A percentile compares a stretch with the other conserved stretches of the same genome.
These are phyloP conservation scores for Heteropelma amictum DNA, from an alignment of 2,888 invertebrate species.

Conservation along the genomic window DNA sequence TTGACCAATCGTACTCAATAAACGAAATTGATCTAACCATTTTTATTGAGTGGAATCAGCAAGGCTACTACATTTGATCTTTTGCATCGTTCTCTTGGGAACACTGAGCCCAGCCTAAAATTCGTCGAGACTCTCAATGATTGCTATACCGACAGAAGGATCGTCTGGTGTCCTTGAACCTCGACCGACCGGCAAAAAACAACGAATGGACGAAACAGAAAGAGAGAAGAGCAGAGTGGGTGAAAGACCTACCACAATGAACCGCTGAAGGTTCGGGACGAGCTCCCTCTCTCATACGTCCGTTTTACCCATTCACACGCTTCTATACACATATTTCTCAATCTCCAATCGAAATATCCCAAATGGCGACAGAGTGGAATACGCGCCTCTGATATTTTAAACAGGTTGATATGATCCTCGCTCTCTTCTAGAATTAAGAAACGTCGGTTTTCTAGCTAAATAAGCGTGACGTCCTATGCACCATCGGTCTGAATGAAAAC, in stretches of 20 bases:
- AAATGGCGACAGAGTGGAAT: not conserved
- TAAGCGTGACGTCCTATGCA: constrained; percentile 7
- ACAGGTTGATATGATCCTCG: constrained; percentile 12
- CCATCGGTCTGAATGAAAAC: not conserved
- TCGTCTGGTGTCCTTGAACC: constrained; percentile 50
- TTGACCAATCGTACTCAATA: constrained; percentile 5
- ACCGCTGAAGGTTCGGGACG: constrained; percentile 29
- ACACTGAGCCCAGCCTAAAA: not conserved
- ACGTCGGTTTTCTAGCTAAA: constrained; percentile 10
- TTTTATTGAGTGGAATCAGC: constrained; percentile 9
- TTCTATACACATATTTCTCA: not conserved
- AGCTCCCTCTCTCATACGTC: constrained; percentile 15
- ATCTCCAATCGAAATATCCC: not conserved
- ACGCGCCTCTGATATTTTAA: constrained; percentile 25
- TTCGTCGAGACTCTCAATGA: constrained; percentile 13
- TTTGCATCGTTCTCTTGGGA: not conserved
- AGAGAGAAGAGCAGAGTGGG: not conserved
- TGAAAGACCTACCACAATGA: constrained; percentile 51
- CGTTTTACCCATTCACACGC: constrained; percentile 33
- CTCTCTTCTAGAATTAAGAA: constrained; percentile 2
- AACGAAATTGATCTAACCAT: constrained; percentile 12
- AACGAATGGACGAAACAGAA: constrained; percentile 6
- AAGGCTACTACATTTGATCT: not conserved
- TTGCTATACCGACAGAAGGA: constrained; percentile 16
- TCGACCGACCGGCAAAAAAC: constrained; percentile 33